Evolutionary conservation across 2,113 vertebrate genomes (phyloP).

Genomic region (Sander lucioperca): DNA sequence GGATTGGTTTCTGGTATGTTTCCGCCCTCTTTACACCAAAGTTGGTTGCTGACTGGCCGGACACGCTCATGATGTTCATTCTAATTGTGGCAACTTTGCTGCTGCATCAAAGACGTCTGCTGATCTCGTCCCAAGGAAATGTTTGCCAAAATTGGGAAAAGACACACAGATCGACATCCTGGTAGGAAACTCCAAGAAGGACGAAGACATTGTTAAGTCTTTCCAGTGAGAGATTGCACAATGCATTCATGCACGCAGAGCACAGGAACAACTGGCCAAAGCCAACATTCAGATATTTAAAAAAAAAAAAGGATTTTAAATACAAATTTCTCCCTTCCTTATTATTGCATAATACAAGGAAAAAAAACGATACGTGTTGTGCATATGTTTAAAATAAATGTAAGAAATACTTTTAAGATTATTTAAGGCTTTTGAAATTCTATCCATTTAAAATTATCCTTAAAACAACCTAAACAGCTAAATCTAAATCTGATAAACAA

Average conservation of each 20-base stretch:
- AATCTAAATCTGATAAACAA: background rate
- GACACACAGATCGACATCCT: background rate
- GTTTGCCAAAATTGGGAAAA: background rate
- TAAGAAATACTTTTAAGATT: conserved; percentile 27
- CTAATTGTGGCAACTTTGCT: background rate
- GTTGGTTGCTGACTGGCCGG: background rate
- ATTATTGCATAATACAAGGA: conserved; percentile 56
- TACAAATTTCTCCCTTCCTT: background rate
- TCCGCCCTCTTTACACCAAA: background rate
- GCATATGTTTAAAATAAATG: conserved; percentile 29
- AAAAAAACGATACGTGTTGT: conserved; percentile 35
- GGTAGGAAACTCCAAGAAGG: background rate
- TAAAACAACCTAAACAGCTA: background rate
- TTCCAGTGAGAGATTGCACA: background rate
- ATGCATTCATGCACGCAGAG: background rate
- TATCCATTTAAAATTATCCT: conserved; percentile 27
- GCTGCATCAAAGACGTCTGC: background rate
- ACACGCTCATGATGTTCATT: background rate
- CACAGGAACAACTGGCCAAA: background rate
- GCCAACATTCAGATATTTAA: background rate
- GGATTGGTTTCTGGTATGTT: background rate
- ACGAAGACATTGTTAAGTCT: background rate
- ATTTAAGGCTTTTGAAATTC: conserved; percentile 42
- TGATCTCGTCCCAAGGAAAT: background rate
- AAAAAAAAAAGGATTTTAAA: conserved; percentile 11